These are phyloP conservation scores for Catharus bicknelli DNA, from an alignment of 2,113 vertebrate species.

Conservation along the genomic window DNA sequence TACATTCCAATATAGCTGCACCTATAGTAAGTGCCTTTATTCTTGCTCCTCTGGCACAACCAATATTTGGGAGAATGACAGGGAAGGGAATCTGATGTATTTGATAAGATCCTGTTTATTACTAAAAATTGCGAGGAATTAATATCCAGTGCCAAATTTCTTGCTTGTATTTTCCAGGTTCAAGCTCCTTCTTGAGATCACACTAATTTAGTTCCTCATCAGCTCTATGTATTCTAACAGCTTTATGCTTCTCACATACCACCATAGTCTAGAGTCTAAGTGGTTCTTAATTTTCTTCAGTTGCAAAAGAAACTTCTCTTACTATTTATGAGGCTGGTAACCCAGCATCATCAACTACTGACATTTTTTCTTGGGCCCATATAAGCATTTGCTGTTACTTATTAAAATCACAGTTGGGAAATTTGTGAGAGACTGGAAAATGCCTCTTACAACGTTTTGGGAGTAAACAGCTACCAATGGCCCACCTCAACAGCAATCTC, in stretches of 20 bases:
- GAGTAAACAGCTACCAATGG: background rate
- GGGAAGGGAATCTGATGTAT: background rate
- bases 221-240: background rate
- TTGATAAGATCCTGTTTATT: background rate
- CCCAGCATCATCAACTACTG: background rate
- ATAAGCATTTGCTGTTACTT: background rate
- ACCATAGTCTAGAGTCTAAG: background rate
- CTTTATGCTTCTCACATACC: background rate
- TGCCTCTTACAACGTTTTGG: background rate
- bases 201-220: background rate
- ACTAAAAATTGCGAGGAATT: background rate
- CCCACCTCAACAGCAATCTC: background rate
- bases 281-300: background rate
- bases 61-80: background rate
- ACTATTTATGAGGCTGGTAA: background rate
- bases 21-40: background rate
- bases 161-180: background rate
- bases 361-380: background rate
- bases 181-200: background rate
- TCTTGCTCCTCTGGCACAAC: background rate
- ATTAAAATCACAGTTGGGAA: background rate
- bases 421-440: background rate
- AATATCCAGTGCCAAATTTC: background rate
- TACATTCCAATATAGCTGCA: background rate
- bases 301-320: background rate